These are phyloP conservation scores for Salminus brasiliensis DNA, from an alignment of 2,113 vertebrate genomes.

Conservation along the genomic window DNA sequence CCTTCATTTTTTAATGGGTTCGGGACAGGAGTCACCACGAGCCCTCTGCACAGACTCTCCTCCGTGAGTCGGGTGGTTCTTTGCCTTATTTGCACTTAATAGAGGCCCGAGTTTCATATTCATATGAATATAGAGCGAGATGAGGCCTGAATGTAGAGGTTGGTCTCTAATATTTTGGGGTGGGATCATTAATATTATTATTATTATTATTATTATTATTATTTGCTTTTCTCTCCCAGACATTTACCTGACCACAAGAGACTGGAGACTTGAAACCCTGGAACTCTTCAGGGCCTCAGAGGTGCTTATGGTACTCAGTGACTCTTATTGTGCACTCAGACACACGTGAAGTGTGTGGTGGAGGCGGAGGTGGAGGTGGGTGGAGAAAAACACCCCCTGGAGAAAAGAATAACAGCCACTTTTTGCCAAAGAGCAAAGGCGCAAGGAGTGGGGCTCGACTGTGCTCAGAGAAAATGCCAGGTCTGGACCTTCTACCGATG, in stretches of 20 bases:
- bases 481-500: not conserved
- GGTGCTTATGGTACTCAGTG: conserved; percentile 1
- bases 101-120: conserved; percentile 39
- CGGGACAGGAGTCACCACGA: not conserved
- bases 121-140: conserved; percentile 21
- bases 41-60: conserved; percentile 37
- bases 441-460: not conserved
- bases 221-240: not conserved
- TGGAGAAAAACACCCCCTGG: not conserved
- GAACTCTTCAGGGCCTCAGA: not conserved
- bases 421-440: conserved; percentile 37
- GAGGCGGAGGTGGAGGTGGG: too few relatives aligned
- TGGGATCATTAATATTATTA: not conserved
- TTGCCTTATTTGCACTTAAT: conserved; percentile 69
- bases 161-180: conserved; percentile 27
- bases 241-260: too few relatives aligned
- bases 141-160: conserved; percentile 59
- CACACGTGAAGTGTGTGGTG: not conserved
- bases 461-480: not conserved
- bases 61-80: conserved; percentile 54
- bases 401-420: not conserved
- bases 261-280: not conserved
- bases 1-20: not conserved
- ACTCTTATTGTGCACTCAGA: not conserved
- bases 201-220: not conserved